phyloP scores from a whole-genome alignment of 2,113 vertebrate species.

The Platichthys flesus region DNA sequence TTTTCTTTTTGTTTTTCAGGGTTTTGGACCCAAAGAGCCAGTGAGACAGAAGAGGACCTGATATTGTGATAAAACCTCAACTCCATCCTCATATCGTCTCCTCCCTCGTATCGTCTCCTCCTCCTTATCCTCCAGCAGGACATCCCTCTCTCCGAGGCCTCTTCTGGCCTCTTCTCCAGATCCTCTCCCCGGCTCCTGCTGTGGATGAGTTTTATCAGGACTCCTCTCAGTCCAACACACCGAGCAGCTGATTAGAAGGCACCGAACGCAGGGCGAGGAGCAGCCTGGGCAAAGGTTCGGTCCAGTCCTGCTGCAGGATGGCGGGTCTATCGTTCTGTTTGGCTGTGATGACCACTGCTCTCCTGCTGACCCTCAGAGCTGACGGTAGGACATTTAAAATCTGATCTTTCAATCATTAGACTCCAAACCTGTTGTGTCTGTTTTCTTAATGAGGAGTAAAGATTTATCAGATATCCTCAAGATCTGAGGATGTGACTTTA shows the following conservation, averaged over 20 bases:
- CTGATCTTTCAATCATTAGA: background rate
- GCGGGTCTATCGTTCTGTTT: slow-evolving; percentile 39
- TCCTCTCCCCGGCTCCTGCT: slow-evolving; percentile 4
- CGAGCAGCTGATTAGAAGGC: background rate
- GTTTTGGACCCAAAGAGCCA: slow-evolving; percentile 64
- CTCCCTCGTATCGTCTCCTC: background rate
- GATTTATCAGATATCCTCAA: background rate
- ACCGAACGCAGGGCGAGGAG: background rate
- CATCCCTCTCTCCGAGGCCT: background rate
- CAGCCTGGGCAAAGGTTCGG: background rate
- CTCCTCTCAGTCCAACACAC: background rate
- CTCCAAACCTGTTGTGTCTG: background rate
- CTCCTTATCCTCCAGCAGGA: slow-evolving; percentile 1
- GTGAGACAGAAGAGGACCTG: slow-evolving; percentile 65
- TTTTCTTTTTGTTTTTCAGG: slow-evolving; percentile 44
- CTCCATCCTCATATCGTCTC: background rate
- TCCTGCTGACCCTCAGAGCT: slow-evolving; percentile 64
- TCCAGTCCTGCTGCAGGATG: slow-evolving; percentile 65
- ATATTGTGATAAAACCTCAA: slow-evolving; percentile 47
- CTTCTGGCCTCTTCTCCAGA: background rate
- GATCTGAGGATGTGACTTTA: background rate
- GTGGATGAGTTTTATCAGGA: slow-evolving; percentile 13
- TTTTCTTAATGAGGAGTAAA: background rate
- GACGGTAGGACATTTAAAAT: slow-evolving; percentile 66
- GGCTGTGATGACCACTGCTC: slow-evolving; percentile 44